Evolutionary conservation across 2,888 invertebrate species (phyloP).

Genomic region (Linyphia triangularis): DNA sequence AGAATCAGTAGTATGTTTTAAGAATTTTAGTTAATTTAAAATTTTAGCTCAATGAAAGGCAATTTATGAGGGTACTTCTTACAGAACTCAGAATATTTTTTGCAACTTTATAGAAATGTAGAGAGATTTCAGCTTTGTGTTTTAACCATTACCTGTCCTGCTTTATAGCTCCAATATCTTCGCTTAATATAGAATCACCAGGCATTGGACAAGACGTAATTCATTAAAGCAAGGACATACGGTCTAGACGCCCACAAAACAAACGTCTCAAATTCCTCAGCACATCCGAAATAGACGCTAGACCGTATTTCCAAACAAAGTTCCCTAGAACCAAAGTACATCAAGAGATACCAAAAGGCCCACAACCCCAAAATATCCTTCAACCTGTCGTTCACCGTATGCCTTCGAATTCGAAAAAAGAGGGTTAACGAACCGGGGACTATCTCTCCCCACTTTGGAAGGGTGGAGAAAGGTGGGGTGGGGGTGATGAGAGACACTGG

Average conservation of each 20-base stretch:
- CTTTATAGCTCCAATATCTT: too few species aligned
- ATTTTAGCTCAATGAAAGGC: too few species aligned
- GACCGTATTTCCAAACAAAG: neutral
- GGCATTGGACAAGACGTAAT: too few species aligned
- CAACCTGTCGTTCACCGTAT: neutral
- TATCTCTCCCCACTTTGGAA: neutral
- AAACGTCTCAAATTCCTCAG: neutral
- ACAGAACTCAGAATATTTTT: too few species aligned
- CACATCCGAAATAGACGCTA: neutral
- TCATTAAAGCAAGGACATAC: neutral
- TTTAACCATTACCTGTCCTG: too few species aligned
- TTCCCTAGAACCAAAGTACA: neutral
- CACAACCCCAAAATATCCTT: neutral
- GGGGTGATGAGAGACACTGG: constrained; percentile 28
- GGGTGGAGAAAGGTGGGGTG: neutral
- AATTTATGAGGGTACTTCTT: too few species aligned
- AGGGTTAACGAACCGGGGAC: constrained; percentile 61
- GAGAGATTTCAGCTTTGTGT: too few species aligned
- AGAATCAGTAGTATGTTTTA: too few species aligned
- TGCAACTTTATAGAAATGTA: too few species aligned
- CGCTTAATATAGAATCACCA: too few species aligned
- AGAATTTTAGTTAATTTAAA: too few species aligned
- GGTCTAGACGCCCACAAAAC: neutral
- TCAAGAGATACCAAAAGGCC: neutral
- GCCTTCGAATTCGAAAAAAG: constrained; percentile 3